Percentiles rank a stretch among this genome's conserved stretches.
These are phyloP conservation scores for Halictus quadricinctus DNA, from an alignment of 2,888 invertebrate genomes.

Conservation along the genomic window DNA sequence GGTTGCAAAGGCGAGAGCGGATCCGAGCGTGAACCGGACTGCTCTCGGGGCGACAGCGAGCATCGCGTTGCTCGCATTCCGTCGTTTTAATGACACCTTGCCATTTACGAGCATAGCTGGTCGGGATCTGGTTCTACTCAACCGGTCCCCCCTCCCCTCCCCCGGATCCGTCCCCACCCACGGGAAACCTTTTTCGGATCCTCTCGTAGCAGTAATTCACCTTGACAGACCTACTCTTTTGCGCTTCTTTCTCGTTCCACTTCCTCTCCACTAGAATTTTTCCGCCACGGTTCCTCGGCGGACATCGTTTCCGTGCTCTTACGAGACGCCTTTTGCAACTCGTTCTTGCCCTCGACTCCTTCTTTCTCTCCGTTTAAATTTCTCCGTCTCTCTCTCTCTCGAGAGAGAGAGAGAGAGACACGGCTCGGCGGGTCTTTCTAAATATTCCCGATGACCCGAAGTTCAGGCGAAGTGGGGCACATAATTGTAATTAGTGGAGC, in stretches of 20 bases:
- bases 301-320: constrained; percentile 48
- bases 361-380: background rate
- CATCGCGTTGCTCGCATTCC: constrained; percentile 42
- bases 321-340: constrained; percentile 39
- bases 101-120: constrained; percentile 64
- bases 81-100: constrained; percentile 65
- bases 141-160: background rate
- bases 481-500: constrained; percentile 36
- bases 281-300: constrained; percentile 34
- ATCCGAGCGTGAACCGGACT: constrained; percentile 54
- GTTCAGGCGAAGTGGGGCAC: constrained; percentile 13
- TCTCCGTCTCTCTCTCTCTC: background rate
- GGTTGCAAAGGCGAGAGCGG: constrained; percentile 39
- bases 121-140: constrained; percentile 42
- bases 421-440: background rate
- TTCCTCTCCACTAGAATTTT: constrained; percentile 52
- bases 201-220: constrained; percentile 59
- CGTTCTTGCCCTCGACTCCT: background rate
- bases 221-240: constrained; percentile 62
- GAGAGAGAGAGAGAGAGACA: too few relatives aligned
- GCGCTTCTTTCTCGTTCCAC: constrained; percentile 54
- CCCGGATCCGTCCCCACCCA: background rate
- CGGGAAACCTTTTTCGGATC: constrained; percentile 47
- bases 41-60: constrained; percentile 51
- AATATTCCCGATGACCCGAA: constrained; percentile 33